These are phyloP conservation scores for Amphiprion percula DNA, from an alignment of 2,113 vertebrate genomes.

Conservation along the genomic window DNA sequence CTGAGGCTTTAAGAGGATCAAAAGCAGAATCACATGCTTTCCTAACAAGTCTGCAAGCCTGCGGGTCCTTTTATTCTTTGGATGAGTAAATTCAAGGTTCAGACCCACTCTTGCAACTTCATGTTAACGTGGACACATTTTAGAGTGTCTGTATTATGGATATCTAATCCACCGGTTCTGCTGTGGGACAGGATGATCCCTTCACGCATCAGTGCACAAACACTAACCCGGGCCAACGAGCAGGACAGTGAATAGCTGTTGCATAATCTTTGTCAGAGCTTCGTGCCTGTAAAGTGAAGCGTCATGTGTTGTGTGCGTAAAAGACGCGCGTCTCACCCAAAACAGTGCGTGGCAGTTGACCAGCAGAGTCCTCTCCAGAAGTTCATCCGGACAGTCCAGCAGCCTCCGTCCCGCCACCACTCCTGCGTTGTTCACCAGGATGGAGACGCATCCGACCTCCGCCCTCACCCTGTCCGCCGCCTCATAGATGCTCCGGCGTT, in stretches of 20 bases:
- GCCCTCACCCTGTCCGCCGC: slow-evolving; percentile 65
- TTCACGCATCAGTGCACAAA: slow-evolving; percentile 61
- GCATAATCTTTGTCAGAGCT: slow-evolving; percentile 40
- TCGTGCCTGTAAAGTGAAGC: not conserved
- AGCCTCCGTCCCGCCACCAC: slow-evolving; percentile 80
- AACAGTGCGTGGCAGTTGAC: slow-evolving; percentile 86
- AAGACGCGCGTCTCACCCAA: slow-evolving; percentile 76
- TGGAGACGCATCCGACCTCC: slow-evolving; percentile 79
- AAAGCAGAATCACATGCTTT: slow-evolving; percentile 51
- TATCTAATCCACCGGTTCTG: not conserved
- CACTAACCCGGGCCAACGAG: slow-evolving; percentile 4
- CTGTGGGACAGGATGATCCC: slow-evolving; percentile 15
- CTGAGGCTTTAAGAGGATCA: slow-evolving; percentile 50
- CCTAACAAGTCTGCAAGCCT: not conserved
- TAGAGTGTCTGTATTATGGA: not conserved
- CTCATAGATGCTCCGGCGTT: slow-evolving; percentile 84
- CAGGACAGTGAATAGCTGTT: slow-evolving; percentile 32
- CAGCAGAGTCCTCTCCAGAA: slow-evolving; percentile 81
- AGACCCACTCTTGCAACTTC: not conserved
- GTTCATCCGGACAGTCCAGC: slow-evolving; percentile 83
- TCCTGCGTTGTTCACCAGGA: slow-evolving; percentile 83
- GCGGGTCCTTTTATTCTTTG: not conserved
- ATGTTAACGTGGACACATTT: not conserved
- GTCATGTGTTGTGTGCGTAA: slow-evolving; percentile 21
- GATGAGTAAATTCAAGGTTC: not conserved